Evolutionary conservation across 1,140 invertebrate species (phyloP), one percentile per base, ranked within the genome.

Genomic region (Cheumatopsyche charites): DNA sequence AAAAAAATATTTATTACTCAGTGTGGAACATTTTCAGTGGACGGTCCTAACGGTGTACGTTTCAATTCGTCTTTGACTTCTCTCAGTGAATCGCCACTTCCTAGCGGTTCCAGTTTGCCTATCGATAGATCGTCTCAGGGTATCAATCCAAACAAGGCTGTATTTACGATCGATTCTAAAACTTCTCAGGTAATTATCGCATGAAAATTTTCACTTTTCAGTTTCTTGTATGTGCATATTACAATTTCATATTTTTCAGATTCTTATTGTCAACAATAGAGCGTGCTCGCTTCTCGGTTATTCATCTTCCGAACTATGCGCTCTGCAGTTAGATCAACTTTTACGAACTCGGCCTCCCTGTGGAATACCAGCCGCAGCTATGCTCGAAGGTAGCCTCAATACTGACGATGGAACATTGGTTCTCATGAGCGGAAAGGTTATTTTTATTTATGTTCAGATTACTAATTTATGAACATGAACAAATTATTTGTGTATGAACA

Each of bases 251-350:
- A 19, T 26, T 68, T 78, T 79, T 26, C 78, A 89, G 86, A 89
- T 90, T 70, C 79, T 89, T n/a, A 87, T 88, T 73, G 87, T 88
- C 4, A 90, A 89, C 79, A 84, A 81, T 71, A 85, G 85, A 72
- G 86, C 86, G 52, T 88, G 86, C 77, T 85, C 86, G 11, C 76
- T 89, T 29, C 83, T 89, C 71, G 87, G 86, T 6, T 88, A 88
- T 75, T 84, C 86, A 0, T 83, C 86, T 1, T 79, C 83, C 3
- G 86, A 89, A 72, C 78, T 89, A 5, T 83, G 87, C 67, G 83
- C 83, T 25, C 80, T 85, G 19, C 78, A 82, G 26, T 83, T 90
- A 68, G 84, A 83, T 19, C 85, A 89, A 71, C 80, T 89, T 12
- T 79, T 90, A 0, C 78, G 81, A 29, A 82, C 83, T 2, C 83